phyloP scores from a whole-genome alignment of 2,888 invertebrate genomes.

The Drosophila quinaria region DNA sequence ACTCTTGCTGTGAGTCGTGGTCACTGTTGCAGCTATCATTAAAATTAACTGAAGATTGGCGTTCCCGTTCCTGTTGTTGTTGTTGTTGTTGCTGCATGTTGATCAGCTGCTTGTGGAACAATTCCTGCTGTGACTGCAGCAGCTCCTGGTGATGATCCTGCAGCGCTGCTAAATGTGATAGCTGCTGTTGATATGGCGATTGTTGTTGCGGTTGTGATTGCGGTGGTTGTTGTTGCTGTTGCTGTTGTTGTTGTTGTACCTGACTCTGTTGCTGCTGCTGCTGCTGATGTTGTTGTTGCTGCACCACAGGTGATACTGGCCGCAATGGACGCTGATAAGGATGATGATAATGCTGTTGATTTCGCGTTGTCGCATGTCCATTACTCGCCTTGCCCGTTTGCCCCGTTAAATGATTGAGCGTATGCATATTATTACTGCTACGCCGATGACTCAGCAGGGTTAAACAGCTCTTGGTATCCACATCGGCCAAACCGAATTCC shows the following conservation, averaged over 20 bases:
- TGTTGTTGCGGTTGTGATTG: constrained; percentile 41
- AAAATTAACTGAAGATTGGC: constrained; percentile 44
- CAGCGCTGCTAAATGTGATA: constrained; percentile 64
- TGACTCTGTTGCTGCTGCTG: constrained; percentile 39
- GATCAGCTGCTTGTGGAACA: constrained; percentile 80
- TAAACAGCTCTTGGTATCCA: constrained; percentile 63
- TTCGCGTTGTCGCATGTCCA: constrained; percentile 31
- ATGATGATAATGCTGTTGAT: constrained; percentile 64
- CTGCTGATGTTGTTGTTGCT: constrained; percentile 49
- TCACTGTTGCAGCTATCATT: constrained; percentile 72
- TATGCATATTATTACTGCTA: constrained; percentile 61
- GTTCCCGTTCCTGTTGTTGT: constrained; percentile 53
- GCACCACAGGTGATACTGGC: constrained; percentile 49
- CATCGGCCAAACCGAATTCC: constrained; percentile 77
- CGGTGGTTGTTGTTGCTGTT: constrained; percentile 39
- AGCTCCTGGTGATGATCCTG: constrained; percentile 73
- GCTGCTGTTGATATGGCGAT: constrained; percentile 71
- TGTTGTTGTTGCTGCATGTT: constrained; percentile 57
- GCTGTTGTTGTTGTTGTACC: constrained; percentile 33
- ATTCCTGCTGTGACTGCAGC: constrained; percentile 77
- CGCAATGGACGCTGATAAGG: constrained; percentile 71
- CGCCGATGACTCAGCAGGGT: constrained; percentile 58
- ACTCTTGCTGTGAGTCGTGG: constrained; percentile 80
- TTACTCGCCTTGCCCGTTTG: constrained; percentile 68
- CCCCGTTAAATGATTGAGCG: constrained; percentile 50